phyloP scores from a whole-genome alignment of 92 coral and sea anemone species.

The Parazoanthus darwini region DNA sequence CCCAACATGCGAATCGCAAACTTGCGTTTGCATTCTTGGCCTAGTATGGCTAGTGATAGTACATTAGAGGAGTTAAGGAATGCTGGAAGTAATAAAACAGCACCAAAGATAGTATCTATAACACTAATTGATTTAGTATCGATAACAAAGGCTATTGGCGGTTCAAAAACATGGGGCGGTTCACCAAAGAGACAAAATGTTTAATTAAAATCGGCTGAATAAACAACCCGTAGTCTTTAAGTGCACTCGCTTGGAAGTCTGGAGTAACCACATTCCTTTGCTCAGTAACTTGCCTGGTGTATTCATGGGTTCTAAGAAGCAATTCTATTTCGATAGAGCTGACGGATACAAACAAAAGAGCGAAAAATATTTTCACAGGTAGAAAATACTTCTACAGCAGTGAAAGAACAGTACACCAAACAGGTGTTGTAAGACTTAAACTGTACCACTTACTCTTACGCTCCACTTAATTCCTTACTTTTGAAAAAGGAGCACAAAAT shows the following conservation, averaged over 20 bases:
- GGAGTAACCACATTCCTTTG: constrained; percentile 8
- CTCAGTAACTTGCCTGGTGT: background rate
- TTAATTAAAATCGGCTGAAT: background rate
- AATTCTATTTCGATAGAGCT: background rate
- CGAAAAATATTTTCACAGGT: background rate
- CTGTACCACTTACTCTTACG: background rate
- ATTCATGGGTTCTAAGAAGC: background rate
- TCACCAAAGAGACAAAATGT: background rate
- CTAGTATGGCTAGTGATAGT: background rate
- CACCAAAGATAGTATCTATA: background rate
- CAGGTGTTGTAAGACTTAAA: background rate
- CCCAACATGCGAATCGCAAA: background rate
- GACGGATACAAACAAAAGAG: constrained; percentile 1
- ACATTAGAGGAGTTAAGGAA: background rate
- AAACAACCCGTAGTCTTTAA: background rate
- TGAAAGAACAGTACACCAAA: background rate
- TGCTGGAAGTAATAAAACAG: background rate
- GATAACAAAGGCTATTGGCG: background rate
- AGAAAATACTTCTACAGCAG: background rate
- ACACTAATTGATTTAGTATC: background rate
- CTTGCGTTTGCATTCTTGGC: background rate
- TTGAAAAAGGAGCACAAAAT: background rate
- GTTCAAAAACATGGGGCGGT: background rate
- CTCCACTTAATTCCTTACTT: too few species aligned
- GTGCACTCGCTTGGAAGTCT: background rate